Evolutionary conservation across 2,797 vertebrate species (phyloP), one percentile per base, ranked within the genome.

Genomic region (Squalus acanthias): DNA sequence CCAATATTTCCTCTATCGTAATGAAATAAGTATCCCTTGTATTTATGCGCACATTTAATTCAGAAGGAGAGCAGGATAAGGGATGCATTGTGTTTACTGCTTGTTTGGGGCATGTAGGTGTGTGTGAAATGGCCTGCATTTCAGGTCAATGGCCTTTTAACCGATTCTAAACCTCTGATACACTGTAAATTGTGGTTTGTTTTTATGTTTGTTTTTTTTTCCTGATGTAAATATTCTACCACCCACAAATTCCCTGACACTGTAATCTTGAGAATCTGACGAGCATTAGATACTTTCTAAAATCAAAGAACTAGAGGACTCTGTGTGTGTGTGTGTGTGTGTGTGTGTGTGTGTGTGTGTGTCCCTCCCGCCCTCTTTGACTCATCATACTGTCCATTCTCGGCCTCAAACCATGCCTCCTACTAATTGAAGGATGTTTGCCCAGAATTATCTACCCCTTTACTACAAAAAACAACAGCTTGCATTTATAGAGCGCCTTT

Each of bases 81-180:
- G 88, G 63, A 9, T 39, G 89, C 33, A 15, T 3, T 15, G 89
- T n/a, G 17, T n/a, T 91, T 76, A 70, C 20, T 72, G 24, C 50
- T 22, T 33, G 8, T 94, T 65, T 63, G 57, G 13, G 17, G 26
- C 1, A 0, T 96, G 97, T 96, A 95, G 96, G 94, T 96, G 89
- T 93, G n/a, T 97, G 96, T 97, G 96, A 97, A 96, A 96, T 96
- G 96, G 0, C 96, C 96, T 96, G 96, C 94, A 95, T 96, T 96
- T 96, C 96, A 29, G 17, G 26, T 60, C 13, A 13, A 15, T 15
- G 26, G 87, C 53, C 24, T 22, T 57, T 2, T 82, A 82, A 82
- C 39, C 79, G 13, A 82, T 39, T 50, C 46, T 20, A 46, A 85
- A 50, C 33, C 29, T 60, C 29, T 63, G 2, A 63, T 91, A 26